These are phyloP conservation scores for Autographa pulchrina DNA, from an alignment of 2,888 invertebrate species.

Conservation along the genomic window DNA sequence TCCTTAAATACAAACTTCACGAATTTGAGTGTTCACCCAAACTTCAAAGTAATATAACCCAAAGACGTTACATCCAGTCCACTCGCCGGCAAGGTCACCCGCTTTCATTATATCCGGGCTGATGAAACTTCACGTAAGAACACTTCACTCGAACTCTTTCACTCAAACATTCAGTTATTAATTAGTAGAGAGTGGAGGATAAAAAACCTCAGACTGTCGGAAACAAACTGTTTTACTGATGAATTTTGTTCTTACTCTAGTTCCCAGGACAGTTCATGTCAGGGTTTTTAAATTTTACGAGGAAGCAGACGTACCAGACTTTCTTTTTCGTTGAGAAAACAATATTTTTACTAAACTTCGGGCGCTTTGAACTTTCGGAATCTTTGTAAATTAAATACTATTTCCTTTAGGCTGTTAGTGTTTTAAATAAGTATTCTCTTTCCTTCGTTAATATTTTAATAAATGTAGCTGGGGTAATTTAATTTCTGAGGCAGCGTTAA, in stretches of 20 bases:
- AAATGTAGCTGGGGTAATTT: background rate
- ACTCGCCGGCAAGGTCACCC: slow-evolving; percentile 46
- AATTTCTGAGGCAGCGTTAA: slow-evolving; percentile 17
- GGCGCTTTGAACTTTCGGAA: slow-evolving; percentile 12
- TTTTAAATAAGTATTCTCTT: background rate
- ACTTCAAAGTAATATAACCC: slow-evolving; percentile 37
- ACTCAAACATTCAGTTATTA: slow-evolving; percentile 61
- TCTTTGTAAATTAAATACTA: slow-evolving; percentile 6
- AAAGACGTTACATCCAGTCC: slow-evolving; percentile 26
- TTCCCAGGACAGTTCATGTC: slow-evolving; percentile 31
- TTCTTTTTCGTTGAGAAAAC: slow-evolving; percentile 23
- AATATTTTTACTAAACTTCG: slow-evolving; percentile 18
- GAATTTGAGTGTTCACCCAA: slow-evolving; percentile 20
- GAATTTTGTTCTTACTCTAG: slow-evolving; percentile 35
- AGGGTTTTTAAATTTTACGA: slow-evolving; percentile 35
- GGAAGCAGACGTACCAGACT: background rate
- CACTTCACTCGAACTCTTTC: slow-evolving; percentile 53
- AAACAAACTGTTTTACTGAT: slow-evolving; percentile 55
- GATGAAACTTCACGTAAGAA: slow-evolving; percentile 56
- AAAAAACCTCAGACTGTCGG: slow-evolving; percentile 50
- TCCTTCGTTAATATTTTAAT: background rate
- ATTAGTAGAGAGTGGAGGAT: slow-evolving; percentile 59
- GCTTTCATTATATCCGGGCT: slow-evolving; percentile 44
- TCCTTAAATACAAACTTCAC: slow-evolving; percentile 20
- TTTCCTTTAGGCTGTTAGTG: slow-evolving; percentile 2